A percentile compares a stretch with the other conserved stretches of the same genome.
Conservation (phyloP, 2,888 invertebrate genomes). For the Cremastobaeus sp. region DNA sequence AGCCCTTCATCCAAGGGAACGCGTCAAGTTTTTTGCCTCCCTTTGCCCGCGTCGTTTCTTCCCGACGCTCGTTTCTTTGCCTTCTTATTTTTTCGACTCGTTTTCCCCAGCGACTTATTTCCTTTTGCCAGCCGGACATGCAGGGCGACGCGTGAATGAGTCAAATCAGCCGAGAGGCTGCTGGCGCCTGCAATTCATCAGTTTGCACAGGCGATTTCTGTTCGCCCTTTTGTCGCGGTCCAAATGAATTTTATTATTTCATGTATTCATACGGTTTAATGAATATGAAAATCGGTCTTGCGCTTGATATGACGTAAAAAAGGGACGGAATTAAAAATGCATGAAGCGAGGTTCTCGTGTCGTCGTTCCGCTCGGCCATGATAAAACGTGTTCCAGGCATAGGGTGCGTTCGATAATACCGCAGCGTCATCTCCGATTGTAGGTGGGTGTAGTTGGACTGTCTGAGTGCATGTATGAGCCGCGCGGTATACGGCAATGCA, state of each 20-base stretch:
- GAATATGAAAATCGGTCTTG: conserved; percentile 39
- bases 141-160: conserved; percentile 30
- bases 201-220: conserved; percentile 32
- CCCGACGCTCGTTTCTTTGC: conserved; percentile 8
- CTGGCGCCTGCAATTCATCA: conserved; percentile 12
- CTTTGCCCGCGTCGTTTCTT: conserved; percentile 8
- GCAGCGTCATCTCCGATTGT: conserved; percentile 56
- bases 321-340: conserved; percentile 24
- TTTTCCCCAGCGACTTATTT: conserved; percentile 5
- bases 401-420: conserved; percentile 51
- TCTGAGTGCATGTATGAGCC: conserved; percentile 26
- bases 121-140: conserved; percentile 31
- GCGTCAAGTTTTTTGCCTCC: conserved; percentile 47
- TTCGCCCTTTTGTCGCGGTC: not conserved
- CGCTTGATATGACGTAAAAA: conserved; percentile 6
- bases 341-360: conserved; percentile 8
- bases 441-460: conserved; percentile 10
- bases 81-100: conserved; percentile 7
- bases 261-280: conserved; percentile 20
- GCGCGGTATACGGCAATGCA: conserved; percentile 37
- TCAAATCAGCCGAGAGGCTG: conserved; percentile 36
- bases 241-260: conserved; percentile 32
- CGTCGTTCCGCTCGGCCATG: conserved; percentile 18
- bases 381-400: conserved; percentile 35
- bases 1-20: conserved; percentile 46